A percentile compares a stretch with the other conserved stretches of the same genome.
These are phyloP conservation scores for Eulithis testata DNA, from an alignment of 2,888 invertebrate species.

Conservation along the genomic window DNA sequence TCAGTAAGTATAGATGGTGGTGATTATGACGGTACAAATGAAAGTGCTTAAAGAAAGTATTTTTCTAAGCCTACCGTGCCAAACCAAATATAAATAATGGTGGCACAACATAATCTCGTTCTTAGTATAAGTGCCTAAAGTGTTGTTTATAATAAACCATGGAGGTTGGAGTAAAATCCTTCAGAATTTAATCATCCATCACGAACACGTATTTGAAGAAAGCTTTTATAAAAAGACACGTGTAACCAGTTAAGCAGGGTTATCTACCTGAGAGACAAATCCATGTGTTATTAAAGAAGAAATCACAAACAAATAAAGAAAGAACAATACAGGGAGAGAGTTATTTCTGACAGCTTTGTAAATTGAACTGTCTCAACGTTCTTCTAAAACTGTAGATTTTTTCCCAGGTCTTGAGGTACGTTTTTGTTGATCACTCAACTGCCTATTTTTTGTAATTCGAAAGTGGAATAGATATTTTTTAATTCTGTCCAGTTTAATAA, in stretches of 20 bases:
- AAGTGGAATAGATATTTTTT: too few relatives aligned
- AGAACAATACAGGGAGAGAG: not conserved
- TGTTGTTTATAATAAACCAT: conserved; percentile 7
- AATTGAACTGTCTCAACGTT: not conserved
- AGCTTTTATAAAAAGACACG: conserved; percentile 18
- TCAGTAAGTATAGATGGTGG: too few relatives aligned
- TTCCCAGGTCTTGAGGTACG: not conserved
- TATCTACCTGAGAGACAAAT: conserved; percentile 7
- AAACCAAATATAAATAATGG: conserved; percentile 30
- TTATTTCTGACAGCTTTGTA: not conserved
- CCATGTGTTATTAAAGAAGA: not conserved
- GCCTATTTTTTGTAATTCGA: too few relatives aligned
- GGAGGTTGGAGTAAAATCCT: conserved; percentile 5
- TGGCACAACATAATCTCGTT: conserved; percentile 30
- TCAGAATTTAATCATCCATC: conserved; percentile 18
- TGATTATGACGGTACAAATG: not conserved
- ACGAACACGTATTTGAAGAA: conserved; percentile 10
- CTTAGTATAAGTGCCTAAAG: conserved; percentile 2
- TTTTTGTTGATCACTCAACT: too few relatives aligned
- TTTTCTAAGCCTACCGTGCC: conserved; percentile 14
- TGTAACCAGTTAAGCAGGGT: conserved; percentile 9
- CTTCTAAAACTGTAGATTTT: not conserved
- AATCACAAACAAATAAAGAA: not conserved
- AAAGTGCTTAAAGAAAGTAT: too few relatives aligned
- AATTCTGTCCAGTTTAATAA: too few relatives aligned